Percentiles rank a stretch among this genome's conserved stretches.
These are phyloP conservation scores for Euzetes globulus DNA, from an alignment of 2,888 invertebrate genomes.

Conservation along the genomic window DNA sequence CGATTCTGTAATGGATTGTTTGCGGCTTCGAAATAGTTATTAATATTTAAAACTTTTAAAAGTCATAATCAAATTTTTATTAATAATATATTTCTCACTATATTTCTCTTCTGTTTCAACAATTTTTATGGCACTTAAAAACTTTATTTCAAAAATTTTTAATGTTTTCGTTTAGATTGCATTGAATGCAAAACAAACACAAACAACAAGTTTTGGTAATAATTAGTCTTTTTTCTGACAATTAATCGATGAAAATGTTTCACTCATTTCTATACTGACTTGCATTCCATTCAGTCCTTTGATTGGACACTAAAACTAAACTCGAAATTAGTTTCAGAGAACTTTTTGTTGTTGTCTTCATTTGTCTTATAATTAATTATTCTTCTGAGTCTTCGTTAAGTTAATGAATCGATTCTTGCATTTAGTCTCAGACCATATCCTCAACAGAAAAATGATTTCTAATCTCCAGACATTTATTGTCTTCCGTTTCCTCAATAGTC, in stretches of 20 bases:
- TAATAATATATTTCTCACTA: constrained; percentile 14
- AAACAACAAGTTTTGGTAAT: not conserved
- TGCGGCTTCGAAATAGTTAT: too few species aligned
- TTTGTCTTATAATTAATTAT: too few species aligned
- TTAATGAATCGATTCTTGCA: constrained; percentile 7
- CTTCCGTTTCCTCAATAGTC: not conserved
- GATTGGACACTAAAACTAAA: too few species aligned
- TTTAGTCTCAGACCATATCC: constrained; percentile 22
- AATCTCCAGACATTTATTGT: not conserved
- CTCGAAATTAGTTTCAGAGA: too few species aligned
- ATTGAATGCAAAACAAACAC: constrained; percentile 10
- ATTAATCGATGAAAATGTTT: not conserved
- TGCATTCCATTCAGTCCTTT: too few species aligned
- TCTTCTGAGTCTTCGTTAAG: not conserved
- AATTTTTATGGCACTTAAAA: constrained; percentile 23
- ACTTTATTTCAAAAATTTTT: not conserved
- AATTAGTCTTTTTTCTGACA: not conserved
- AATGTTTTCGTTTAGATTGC: not conserved
- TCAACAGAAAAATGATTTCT: not conserved
- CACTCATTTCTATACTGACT: too few species aligned
- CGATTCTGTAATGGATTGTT: too few species aligned
- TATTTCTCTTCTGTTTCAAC: constrained; percentile 13
- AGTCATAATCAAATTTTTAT: not conserved
- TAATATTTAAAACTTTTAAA: not conserved
- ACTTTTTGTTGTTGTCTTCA: too few species aligned